Evolutionary conservation across 2,113 vertebrate species (phyloP).

Genomic region (Hemiscyllium ocellatum): DNA sequence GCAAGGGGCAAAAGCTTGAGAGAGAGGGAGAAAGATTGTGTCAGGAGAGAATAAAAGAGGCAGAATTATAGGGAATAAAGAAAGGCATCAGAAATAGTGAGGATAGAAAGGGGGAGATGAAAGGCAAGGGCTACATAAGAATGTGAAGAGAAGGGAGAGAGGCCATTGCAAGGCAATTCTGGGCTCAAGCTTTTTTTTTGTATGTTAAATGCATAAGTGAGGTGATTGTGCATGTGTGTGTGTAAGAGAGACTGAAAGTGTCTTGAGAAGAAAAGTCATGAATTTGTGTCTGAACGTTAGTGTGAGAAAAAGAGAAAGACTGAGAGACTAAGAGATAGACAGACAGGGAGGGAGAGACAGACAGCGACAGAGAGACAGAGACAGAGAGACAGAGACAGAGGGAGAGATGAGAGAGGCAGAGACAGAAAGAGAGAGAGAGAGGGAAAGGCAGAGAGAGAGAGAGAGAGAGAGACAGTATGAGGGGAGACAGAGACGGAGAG

Average conservation of each 20-base stretch:
- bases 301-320: neutral
- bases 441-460: no score
- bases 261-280: neutral
- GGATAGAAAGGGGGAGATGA: neutral
- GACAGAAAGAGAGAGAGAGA: no score
- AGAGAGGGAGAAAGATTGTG: neutral
- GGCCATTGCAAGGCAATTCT: neutral
- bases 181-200: neutral
- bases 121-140: neutral
- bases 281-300: neutral
- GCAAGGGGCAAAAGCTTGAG: neutral
- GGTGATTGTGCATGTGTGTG: neutral
- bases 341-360: neutral
- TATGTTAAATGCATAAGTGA: neutral
- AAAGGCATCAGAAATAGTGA: neutral
- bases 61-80: neutral
- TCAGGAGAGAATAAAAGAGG: neutral
- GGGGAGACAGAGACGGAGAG: no score
- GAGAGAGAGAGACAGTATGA: no score
- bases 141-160: neutral
- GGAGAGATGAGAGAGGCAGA: no score
- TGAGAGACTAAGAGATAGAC: neutral
- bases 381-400: no score
- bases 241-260: neutral
- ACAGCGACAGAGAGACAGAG: no score